Evolutionary conservation across 2,797 vertebrate species (phyloP), one percentile per base, ranked within the genome.

Genomic region (Sternarchorhynchus goeldii): DNA sequence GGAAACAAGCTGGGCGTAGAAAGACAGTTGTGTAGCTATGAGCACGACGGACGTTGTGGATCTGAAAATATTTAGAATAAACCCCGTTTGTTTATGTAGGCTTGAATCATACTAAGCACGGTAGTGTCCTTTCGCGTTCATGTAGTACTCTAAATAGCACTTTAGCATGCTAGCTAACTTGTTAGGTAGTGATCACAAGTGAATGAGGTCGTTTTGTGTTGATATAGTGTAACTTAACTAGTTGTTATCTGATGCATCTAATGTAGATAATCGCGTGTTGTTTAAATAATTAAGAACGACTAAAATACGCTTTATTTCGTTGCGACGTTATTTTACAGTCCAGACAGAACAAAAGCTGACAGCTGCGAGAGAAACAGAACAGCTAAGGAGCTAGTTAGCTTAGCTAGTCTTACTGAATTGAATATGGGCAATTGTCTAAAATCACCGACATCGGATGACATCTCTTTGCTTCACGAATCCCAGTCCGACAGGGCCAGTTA

Each of bases 371-470:
- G 17, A 31, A 6, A 32, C 10, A n/a, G 29, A 45, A 21, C 55
- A 10, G 18, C 5, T 17, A 10, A 58, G 73, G 77, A 21, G 45
- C 29, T 59, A 7, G 2, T 2, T 59, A 31, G 16, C 17, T 10
- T 31, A 60, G 21, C 20, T 25, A 12, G 36, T 5, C 18, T 21
- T 62, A 21, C 6, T 6, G 25, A 18, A 18, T 81, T 69, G 88
- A 91, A 94, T 73, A 98, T 98, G 96, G 96, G 96, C 83, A 98
- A 98, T 90, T 98, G 96, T 91, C 93, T 98, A 73, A 97, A 96
- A 89, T 95, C 96, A 73, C 96, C 95, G 66, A 96, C 96, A 75
- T 95, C 96, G 69, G 96, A 98, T 89, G 96, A 98, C 90, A 97
- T 98, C 79, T 97, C 96, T 76, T 90, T 98, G 87, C 94, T 98